Evolutionary conservation across 2,888 invertebrate species (phyloP), one percentile per base, ranked within the genome.

Genomic region (Sarcophaga variegata): DNA sequence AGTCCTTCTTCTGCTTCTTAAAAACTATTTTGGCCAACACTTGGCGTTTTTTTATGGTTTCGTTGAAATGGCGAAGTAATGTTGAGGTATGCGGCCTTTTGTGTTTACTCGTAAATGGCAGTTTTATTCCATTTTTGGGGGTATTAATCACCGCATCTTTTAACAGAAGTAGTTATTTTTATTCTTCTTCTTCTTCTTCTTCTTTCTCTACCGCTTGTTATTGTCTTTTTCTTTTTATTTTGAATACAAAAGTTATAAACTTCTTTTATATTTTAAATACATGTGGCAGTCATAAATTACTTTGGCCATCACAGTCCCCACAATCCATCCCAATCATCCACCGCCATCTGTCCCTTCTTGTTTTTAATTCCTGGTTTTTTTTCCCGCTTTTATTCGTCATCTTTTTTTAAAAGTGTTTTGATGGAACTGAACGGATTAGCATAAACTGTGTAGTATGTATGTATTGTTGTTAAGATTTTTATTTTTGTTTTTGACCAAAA

Each of bases 371-470:
- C 27, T 20, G 45, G 22, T 66, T 37, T 70, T 37, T 27, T 11
- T 69, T 49, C 17, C 37, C 45, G n/a, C 8, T 8, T 37, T 49
- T 12, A 12, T 14, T 4, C 14, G 20, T 10, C 17, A 69, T 62
- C 54, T 67, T 11, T 25, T 59, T 60, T 49, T 75, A 74, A 62
- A 81, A 76, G 66, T 81, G 76, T 81, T 85, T 81, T 85, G 84
- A 81, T 81, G 84, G 84, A 85, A 85, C 80, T 71, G 81, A 85
- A 81, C 49, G 84, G 84, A 76, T 85, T 85, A 85, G 84, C 84
- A 85, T 85, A 85, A 85, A 83, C 62, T 66, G 71, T 66, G 25
- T 75, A 45, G n/a, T 22, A 49, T 49, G 66, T 59, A 64, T 22
- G 63, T 75, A 49, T 49, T 59, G n/a, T 27, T 37, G 25, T 4